Conservation (phyloP, 2,797 vertebrate species). For the Girardinus metallicus region DNA sequence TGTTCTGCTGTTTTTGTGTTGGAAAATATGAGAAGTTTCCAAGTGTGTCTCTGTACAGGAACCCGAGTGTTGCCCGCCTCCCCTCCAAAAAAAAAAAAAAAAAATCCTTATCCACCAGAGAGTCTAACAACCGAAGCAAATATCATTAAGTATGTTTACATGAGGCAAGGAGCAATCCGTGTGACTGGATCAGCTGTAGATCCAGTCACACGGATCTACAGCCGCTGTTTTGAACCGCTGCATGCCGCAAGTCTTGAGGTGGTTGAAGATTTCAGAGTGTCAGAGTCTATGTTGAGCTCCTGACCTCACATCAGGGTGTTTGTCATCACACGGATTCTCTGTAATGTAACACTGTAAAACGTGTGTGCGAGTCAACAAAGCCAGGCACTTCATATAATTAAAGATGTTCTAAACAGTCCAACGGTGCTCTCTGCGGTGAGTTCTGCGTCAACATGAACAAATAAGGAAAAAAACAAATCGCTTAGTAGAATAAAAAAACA, state of each 20-base stretch:
- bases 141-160: constrained; percentile 39
- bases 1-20: constrained; percentile 55
- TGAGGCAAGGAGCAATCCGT: constrained; percentile 43
- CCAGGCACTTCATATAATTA: constrained; percentile 56
- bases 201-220: too few species aligned
- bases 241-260: constrained; percentile 63
- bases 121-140: constrained; percentile 9
- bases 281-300: constrained; percentile 26
- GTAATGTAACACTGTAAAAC: constrained; percentile 52
- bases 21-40: constrained; percentile 33
- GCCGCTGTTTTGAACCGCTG: constrained; percentile 44
- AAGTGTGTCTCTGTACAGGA: constrained; percentile 45
- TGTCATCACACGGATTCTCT: constrained; percentile 34
- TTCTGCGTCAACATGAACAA: background rate
- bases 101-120: background rate
- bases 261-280: constrained; percentile 56
- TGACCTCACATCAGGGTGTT: constrained; percentile 40
- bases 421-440: background rate
- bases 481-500: background rate
- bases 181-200: constrained; percentile 49
- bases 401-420: constrained; percentile 50
- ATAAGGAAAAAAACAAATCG: background rate
- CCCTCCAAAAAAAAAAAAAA: background rate
- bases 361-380: constrained; percentile 38
- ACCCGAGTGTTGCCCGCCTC: constrained; percentile 21